Conservation (phyloP, 2,797 vertebrate genomes). For the Myotis findleyi region DNA sequence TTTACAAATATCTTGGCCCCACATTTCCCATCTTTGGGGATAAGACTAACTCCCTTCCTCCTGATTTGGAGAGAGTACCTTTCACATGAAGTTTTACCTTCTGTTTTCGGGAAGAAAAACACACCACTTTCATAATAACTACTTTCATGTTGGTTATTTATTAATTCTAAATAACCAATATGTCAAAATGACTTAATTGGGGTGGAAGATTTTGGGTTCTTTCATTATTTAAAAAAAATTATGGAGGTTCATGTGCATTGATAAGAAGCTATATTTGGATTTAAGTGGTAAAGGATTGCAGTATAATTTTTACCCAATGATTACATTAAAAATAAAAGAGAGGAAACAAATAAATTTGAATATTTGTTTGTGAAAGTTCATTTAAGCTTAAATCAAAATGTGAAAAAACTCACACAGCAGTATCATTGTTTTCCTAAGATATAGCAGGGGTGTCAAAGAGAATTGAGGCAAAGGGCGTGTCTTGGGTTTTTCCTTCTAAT, state of each 20-base stretch:
- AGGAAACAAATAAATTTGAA: background rate
- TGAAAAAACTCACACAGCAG: background rate
- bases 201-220: background rate
- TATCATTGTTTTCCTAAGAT: background rate
- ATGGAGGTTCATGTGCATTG: background rate
- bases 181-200: background rate
- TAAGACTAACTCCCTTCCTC: background rate
- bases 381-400: background rate
- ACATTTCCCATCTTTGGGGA: background rate
- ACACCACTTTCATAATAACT: background rate
- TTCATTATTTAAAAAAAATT: background rate
- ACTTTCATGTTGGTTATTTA: background rate
- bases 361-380: background rate
- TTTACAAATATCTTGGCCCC: background rate
- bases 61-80: background rate
- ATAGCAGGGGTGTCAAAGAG: background rate
- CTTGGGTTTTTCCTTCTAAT: background rate
- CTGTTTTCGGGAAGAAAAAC: background rate
- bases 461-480: background rate
- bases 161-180: background rate
- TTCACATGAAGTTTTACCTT: background rate
- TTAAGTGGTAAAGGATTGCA: background rate
- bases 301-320: background rate
- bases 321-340: background rate
- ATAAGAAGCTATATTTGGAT: background rate